Evolutionary conservation across 1,140 invertebrate genomes (phyloP), one percentile per base, ranked within the genome.

Genomic region (Polyergus mexicanus): DNA sequence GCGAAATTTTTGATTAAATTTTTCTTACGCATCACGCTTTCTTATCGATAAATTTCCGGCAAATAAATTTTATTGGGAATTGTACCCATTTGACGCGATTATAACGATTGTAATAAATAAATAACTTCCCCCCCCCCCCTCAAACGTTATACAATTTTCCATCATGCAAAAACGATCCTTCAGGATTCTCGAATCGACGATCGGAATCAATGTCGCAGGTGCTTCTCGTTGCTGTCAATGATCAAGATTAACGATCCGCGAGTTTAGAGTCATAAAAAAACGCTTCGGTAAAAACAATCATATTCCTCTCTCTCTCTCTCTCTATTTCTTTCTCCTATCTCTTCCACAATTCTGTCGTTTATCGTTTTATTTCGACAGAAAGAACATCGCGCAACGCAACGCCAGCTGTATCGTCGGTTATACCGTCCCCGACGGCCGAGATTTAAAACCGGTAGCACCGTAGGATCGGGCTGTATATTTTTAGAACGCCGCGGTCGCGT

Each of bases 401-500:
- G 4, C 8, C 32, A 2, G 32, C 1, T 32, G 32, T 32, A 32
- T 32, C 75, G 19, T 22, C 80, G 88, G 62, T 85, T 58, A 83
- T 83, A 28, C 25, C 62, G 77, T 72, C 75, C 86, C 75, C 86
- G 90, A 74, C 90, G 74, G 19, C 86, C 88, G 89, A 92, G 92
- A 94, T 94, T 93, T 91, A 92, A 94, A 94, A 94, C 93, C 93
- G 91, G 94, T 94, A 94, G 93, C 93, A 91, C 92, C 87, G 91
- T 92, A 90, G 86, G 85, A 91, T 80, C 88, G 81, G 86, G 86
- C 81, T 84, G 75, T 89, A 85, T 93, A 94, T 94, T 92, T 94
- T 94, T 94, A 94, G 92, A 92, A 91, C 88, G 91, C 87, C 90
- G 89, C 85, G 86, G 90, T 92, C 88, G 91, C 91, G 92, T 92